Base-by-base conservation (phyloP, 2,888 invertebrate species). In the Callyntrura guangdongensis region DNA sequence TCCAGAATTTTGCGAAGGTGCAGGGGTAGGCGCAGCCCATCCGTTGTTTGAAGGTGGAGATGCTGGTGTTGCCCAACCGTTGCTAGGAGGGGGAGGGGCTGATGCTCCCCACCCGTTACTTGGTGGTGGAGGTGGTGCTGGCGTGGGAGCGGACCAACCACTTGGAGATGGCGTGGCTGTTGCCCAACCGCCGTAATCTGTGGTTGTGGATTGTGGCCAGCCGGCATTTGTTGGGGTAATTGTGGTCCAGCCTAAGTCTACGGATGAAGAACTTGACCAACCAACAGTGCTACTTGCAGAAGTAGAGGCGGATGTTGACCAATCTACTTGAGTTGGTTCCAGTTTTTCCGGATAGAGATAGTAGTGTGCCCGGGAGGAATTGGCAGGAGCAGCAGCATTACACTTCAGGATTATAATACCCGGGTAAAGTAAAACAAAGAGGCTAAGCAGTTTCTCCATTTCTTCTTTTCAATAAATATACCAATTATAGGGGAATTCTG, bases 191-290 rank as follows among this genome's bases (percentile, higher is more conserved):
- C 47, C 6, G 22, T 74, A 74, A 47, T 74, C 74, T 17, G 74
- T 74, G 17, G 74, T 74, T 2, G 47, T 47, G 17, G 74, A 74
- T 12, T 45, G 17, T 8, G 74, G 74, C 74, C 74, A 74, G 47
- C 74, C 74, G 9, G 74, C 74, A 9, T 74, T 45, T 47, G 74
- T 74, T 45, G 74, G 74, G 17, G 74, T n/a, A 74, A 74, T 74
- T 20, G 74, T 74, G 8, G 22, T 74, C 74, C 74, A 74, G 45
- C 74, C 74, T 6, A 17, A 45, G 2, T 74, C 74, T 3, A 47
- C 17, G 4, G 74, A n/a, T 1, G 47, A 6, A 17, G 74, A 69
- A n/a, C 27, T 27, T 1, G 36, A 27, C 69, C 69, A 69, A 6
- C 69, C 72, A 6, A 22, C 22, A 47, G 64, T 3, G n/a, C n/a